Evolutionary conservation across 1,140 invertebrate genomes (phyloP).

Genomic region (Nasonia vitripennis): DNA sequence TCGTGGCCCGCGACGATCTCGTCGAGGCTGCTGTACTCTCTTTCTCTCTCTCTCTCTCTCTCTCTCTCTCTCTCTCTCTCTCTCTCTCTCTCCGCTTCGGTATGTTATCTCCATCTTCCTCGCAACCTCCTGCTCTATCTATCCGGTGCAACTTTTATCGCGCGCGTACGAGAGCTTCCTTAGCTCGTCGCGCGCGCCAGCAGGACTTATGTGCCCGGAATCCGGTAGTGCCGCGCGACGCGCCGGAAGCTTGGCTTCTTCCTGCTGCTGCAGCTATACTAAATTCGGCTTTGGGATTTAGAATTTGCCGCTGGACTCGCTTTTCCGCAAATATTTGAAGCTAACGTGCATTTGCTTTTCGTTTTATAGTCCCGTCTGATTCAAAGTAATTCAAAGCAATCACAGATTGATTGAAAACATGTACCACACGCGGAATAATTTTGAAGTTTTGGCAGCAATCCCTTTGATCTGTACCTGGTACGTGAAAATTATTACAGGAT

Average conservation of each 20-base stretch:
- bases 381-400: neutral
- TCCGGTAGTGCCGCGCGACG: neutral
- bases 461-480: neutral
- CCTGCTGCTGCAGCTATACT: neutral
- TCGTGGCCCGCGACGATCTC: constrained; percentile 22
- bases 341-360: too few relatives aligned
- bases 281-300: constrained; percentile 9
- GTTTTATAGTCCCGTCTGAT: too few relatives aligned
- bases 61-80: neutral
- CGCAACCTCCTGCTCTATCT: neutral
- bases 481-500: neutral
- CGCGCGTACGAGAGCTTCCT: constrained; percentile 1
- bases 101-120: neutral
- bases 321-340: neutral
- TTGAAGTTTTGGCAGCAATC: too few relatives aligned
- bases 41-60: neutral
- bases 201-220: neutral
- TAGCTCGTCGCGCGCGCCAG: neutral
- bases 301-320: neutral
- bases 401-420: neutral
- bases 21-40: neutral
- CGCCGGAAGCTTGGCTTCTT: neutral
- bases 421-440: neutral
- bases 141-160: constrained; percentile 40
- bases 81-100: neutral